Conservation (phyloP, 2,797 vertebrate species). For the Sorex maritimensis region DNA sequence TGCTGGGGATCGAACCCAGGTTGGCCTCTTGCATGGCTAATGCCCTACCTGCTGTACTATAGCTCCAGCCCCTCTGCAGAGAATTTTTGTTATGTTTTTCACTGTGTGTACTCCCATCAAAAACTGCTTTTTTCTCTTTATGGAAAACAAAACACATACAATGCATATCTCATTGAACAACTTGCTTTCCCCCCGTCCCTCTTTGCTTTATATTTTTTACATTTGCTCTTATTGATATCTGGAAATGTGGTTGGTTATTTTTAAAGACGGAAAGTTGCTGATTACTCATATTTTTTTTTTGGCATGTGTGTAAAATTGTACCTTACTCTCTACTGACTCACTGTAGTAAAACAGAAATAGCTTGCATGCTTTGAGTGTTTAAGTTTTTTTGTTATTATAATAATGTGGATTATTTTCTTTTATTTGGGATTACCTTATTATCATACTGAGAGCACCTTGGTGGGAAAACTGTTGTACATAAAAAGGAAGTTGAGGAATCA, state of each 20-base stretch:
- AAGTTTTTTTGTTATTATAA: not conserved
- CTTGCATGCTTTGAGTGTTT: not conserved
- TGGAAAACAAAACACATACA: not conserved
- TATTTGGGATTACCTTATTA: not conserved
- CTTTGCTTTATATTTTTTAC: not conserved
- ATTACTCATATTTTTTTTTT: not conserved
- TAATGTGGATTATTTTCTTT: too few relatives aligned
- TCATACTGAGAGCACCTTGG: not conserved
- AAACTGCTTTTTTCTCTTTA: not conserved
- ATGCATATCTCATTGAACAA: not conserved
- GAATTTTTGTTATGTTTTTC: not conserved
- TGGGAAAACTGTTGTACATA: not conserved
- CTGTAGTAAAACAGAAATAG: not conserved
- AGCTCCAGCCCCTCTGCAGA: not conserved
- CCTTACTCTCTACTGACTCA: not conserved
- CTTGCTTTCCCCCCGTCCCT: conserved; percentile 4
- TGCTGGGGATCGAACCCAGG: too few relatives aligned
- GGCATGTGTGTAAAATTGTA: not conserved
- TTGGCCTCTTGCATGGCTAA: too few relatives aligned
- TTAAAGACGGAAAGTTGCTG: not conserved
- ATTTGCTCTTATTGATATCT: not conserved
- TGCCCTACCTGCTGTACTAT: too few relatives aligned
- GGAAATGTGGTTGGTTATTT: conserved; percentile 21
- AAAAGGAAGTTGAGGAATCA: not conserved
- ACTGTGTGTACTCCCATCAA: not conserved